These are phyloP conservation scores for Rallus crepitans DNA, from an alignment of 2,797 vertebrate genomes.

Conservation along the genomic window DNA sequence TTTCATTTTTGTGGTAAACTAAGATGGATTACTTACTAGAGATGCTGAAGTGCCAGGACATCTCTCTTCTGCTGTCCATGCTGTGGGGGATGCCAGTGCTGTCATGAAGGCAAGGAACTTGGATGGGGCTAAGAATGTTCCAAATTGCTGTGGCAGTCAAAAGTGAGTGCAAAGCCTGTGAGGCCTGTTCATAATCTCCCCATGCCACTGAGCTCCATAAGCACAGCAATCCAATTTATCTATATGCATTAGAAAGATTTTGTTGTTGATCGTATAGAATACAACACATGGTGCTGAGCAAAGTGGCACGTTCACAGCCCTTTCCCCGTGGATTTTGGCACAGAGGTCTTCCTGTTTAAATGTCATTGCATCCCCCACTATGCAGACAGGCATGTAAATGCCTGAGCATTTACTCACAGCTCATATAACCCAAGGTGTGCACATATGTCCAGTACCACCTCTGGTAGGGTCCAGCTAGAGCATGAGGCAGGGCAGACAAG, in stretches of 20 bases:
- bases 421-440: fast-evolving
- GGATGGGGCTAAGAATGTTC: background rate
- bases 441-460: fast-evolving
- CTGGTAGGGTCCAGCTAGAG: fast-evolving
- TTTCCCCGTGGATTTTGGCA: background rate
- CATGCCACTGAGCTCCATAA: background rate
- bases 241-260: background rate
- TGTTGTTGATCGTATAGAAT: background rate
- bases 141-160: background rate
- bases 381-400: fast-evolving
- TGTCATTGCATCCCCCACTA: background rate
- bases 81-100: background rate
- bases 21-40: background rate
- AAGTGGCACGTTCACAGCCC: background rate
- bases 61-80: background rate
- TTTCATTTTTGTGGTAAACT: background rate
- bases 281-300: background rate
- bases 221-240: background rate
- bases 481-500: fast-evolving
- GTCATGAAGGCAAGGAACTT: background rate
- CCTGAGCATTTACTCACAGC: background rate
- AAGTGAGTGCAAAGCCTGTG: background rate
- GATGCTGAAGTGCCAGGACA: background rate
- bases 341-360: fast-evolving
- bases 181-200: background rate